phyloP scores from a whole-genome alignment of 2,888 invertebrate species.

The Galerucella calmariensis region DNA sequence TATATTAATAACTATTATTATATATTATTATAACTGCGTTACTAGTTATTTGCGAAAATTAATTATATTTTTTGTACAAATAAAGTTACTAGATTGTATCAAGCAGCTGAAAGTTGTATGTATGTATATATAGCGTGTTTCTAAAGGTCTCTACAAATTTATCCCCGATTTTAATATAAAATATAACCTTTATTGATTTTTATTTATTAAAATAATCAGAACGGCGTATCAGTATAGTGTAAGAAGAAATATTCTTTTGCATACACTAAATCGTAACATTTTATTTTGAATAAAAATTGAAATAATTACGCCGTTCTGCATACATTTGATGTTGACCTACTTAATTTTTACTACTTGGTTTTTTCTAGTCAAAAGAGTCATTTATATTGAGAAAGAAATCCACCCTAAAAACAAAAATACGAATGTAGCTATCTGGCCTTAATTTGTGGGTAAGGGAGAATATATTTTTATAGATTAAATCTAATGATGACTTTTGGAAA shows the following conservation, averaged over 20 bases:
- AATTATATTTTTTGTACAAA: constrained; percentile 57
- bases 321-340: constrained; percentile 12
- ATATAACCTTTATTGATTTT: not conserved
- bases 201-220: not conserved
- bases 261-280: no score
- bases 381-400: constrained; percentile 11
- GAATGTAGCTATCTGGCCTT: constrained; percentile 24
- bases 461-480: constrained; percentile 32
- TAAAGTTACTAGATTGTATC: constrained; percentile 43
- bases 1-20: constrained; percentile 57
- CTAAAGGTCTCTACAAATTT: constrained; percentile 33
- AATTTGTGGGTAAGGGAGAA: constrained; percentile 22
- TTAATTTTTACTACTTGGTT: constrained; percentile 7
- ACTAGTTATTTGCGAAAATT: constrained; percentile 55
- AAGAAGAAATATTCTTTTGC: no score
- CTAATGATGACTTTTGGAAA: constrained; percentile 36
- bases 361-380: constrained; percentile 5
- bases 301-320: not conserved
- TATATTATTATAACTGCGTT: constrained; percentile 54
- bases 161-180: constrained; percentile 3
- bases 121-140: constrained; percentile 41
- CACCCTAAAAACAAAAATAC: constrained; percentile 26
- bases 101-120: constrained; percentile 42
- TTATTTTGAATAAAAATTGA: not conserved
- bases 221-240: not conserved